phyloP scores from a whole-genome alignment of 2,797 vertebrate genomes.

The Sebastes trivittatus region DNA sequence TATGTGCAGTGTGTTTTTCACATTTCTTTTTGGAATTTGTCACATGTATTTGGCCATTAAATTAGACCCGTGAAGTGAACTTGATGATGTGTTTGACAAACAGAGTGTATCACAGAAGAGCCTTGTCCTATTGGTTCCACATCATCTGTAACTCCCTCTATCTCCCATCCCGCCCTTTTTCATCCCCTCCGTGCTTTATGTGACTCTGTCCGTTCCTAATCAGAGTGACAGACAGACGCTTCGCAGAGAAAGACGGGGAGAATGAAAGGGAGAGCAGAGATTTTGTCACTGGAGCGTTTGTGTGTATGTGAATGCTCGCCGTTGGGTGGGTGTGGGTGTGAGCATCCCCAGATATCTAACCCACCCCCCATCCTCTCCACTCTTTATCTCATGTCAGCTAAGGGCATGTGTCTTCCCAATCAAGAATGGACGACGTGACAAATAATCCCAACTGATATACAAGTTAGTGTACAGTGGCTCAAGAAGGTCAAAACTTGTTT shows the following conservation, averaged over 20 bases:
- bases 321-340: slow-evolving; percentile 40
- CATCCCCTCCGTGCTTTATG: slow-evolving; percentile 71
- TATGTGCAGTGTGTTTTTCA: background rate
- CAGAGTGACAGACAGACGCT: slow-evolving; percentile 83
- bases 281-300: slow-evolving; percentile 68
- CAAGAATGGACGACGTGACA: background rate
- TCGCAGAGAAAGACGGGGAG: slow-evolving; percentile 71
- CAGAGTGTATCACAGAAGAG: slow-evolving; percentile 59
- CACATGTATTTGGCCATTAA: slow-evolving; percentile 7
- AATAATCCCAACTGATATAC: slow-evolving; percentile 11
- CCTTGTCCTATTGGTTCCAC: slow-evolving; percentile 73
- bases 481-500: slow-evolving; percentile 11
- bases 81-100: slow-evolving; percentile 60
- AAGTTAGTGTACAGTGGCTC: background rate
- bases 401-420: slow-evolving; percentile 23
- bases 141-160: slow-evolving; percentile 68
- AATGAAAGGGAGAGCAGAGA: slow-evolving; percentile 73
- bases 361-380: slow-evolving; percentile 27
- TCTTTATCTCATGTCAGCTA: slow-evolving; percentile 4
- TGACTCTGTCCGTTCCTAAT: slow-evolving; percentile 78
- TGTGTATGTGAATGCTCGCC: slow-evolving; percentile 53
- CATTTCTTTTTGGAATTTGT: background rate
- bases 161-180: slow-evolving; percentile 74
- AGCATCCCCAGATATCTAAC: slow-evolving; percentile 55
- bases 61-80: slow-evolving; percentile 15